phyloP scores from a whole-genome alignment of 2,888 invertebrate genomes.

The Erebia epiphron region DNA sequence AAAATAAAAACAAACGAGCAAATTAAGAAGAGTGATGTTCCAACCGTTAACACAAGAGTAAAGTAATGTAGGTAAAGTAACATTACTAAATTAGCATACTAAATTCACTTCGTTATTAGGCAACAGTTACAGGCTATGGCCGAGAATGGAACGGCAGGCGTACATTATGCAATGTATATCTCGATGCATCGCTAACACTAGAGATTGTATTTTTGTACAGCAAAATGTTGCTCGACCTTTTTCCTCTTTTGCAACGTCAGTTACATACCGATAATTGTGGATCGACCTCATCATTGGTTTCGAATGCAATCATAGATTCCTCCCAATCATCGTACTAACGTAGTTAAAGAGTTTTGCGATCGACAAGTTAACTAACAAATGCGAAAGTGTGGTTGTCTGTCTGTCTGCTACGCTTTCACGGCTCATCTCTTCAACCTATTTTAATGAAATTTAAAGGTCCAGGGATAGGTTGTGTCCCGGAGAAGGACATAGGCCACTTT shows the following conservation, averaged over 20 bases:
- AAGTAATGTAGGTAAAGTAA: slow-evolving; percentile 20
- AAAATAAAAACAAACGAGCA: slow-evolving; percentile 9
- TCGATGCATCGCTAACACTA: slow-evolving; percentile 26
- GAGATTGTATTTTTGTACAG: slow-evolving; percentile 34
- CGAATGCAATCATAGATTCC: slow-evolving; percentile 47
- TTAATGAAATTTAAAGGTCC: too few relatives aligned
- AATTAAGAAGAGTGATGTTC: slow-evolving; percentile 22
- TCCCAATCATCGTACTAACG: neutral
- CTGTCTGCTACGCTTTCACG: too few relatives aligned
- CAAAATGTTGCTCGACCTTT: slow-evolving; percentile 21
- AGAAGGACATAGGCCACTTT: too few relatives aligned
- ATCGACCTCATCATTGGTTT: slow-evolving; percentile 25
- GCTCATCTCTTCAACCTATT: too few relatives aligned
- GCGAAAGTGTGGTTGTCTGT: too few relatives aligned
- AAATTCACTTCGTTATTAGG: slow-evolving; percentile 34
- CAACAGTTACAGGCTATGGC: slow-evolving; percentile 26
- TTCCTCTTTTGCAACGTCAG: slow-evolving; percentile 21
- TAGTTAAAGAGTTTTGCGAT: neutral
- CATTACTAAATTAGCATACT: slow-evolving; percentile 34
- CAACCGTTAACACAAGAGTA: slow-evolving; percentile 1
- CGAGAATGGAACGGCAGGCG: slow-evolving; percentile 7
- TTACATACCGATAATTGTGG: slow-evolving; percentile 14
- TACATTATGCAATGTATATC: slow-evolving; percentile 24
- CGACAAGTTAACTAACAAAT: neutral
- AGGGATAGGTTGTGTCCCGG: too few relatives aligned